Evolutionary conservation across 2,113 vertebrate genomes (phyloP).

Genomic region (Cyanoderma ruficeps): DNA sequence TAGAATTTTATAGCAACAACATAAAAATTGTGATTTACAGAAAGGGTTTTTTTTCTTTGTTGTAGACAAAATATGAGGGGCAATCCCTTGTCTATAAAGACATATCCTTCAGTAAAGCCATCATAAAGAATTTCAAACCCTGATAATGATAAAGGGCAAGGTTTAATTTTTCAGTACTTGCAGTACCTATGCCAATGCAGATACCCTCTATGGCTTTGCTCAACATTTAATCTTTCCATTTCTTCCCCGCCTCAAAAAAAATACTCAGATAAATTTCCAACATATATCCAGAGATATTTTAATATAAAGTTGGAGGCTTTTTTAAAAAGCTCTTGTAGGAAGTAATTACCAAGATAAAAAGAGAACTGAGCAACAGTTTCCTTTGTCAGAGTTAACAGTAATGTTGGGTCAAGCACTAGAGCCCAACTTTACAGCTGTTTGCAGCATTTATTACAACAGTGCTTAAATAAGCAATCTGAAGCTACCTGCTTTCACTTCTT

Average conservation of each 20-base stretch:
- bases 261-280: not conserved
- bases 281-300: not conserved
- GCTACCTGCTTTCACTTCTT: not conserved
- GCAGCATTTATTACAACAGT: not conserved
- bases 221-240: not conserved
- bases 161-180: not conserved
- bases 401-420: not conserved
- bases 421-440: not conserved
- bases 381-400: not conserved
- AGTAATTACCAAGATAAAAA: not conserved
- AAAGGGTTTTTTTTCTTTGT: not conserved
- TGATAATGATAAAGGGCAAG: not conserved
- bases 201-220: not conserved
- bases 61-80: not conserved
- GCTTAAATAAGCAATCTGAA: not conserved
- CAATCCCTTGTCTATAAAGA: not conserved
- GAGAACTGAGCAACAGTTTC: not conserved
- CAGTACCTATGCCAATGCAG: not conserved
- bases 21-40: not conserved
- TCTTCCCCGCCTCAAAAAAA: fast-evolving
- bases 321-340: not conserved
- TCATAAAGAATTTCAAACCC: not conserved
- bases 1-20: not conserved
- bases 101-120: not conserved
- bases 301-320: not conserved